Conservation (phyloP, 2,797 vertebrate species). For the Arremon aurantiirostris region DNA sequence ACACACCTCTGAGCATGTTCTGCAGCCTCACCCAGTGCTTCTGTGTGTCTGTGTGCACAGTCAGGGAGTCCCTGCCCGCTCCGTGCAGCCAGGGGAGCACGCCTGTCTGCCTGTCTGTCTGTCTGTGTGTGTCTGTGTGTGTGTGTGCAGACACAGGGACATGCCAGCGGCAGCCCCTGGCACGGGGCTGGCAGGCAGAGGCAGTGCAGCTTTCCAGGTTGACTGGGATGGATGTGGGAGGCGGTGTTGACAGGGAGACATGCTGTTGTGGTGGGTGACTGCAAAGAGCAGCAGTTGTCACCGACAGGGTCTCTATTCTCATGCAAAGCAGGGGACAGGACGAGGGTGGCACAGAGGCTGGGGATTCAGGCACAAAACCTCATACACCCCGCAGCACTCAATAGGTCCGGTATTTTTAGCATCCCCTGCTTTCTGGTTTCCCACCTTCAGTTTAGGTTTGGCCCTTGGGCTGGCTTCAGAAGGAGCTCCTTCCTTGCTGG, state of each 20-base stretch:
- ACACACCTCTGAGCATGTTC: rapidly evolving
- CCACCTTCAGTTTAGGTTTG: neutral
- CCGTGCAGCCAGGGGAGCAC: rapidly evolving
- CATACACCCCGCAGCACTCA: neutral
- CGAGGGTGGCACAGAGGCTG: neutral
- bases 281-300: slow-evolving; percentile 26
- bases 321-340: slow-evolving; percentile 8
- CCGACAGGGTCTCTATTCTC: neutral
- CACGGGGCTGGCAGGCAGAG: neutral
- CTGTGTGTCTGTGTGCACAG: neutral
- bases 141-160: neutral
- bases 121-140: neutral
- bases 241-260: slow-evolving; percentile 21
- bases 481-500: neutral
- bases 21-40: neutral
- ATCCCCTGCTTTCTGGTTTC: neutral
- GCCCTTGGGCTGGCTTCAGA: neutral
- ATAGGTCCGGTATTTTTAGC: slow-evolving; percentile 18
- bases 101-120: neutral
- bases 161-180: neutral
- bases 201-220: neutral
- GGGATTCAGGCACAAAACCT: neutral
- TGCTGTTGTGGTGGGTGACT: slow-evolving; percentile 36
- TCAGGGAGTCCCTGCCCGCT: neutral
- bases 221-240: slow-evolving; percentile 27